Percentiles rank a stretch among this genome's conserved stretches.
Evolutionary conservation across 2,113 vertebrate genomes (phyloP).

Genomic region (Reinhardtius hippoglossoides): DNA sequence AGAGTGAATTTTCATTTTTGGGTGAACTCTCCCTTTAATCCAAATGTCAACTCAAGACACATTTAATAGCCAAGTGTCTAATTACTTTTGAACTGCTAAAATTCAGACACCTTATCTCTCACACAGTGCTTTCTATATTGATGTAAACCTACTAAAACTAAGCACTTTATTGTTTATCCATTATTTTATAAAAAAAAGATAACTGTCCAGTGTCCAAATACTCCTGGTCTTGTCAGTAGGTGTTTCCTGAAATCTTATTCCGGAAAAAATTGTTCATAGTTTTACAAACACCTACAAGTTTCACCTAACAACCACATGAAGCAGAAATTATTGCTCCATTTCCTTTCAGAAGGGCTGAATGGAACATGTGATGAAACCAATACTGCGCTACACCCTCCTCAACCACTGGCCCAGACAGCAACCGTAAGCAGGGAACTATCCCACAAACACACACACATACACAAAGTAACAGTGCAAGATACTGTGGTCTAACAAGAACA

Average conservation of each 20-base stretch:
- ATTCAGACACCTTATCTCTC: too few species aligned
- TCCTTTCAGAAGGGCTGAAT: constrained; percentile 47
- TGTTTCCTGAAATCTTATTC: background rate
- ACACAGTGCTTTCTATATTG: background rate
- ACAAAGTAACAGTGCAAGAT: constrained; percentile 14
- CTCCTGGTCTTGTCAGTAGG: background rate
- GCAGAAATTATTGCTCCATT: constrained; percentile 44
- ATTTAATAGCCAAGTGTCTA: too few species aligned
- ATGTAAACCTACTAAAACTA: too few species aligned
- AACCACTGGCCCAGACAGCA: constrained; percentile 51
- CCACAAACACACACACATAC: constrained; percentile 22
- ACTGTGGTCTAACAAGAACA: constrained; percentile 38
- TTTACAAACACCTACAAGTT: background rate
- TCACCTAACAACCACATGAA: constrained; percentile 32
- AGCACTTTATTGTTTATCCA: background rate
- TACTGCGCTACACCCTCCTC: constrained; percentile 61
- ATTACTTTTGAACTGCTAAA: too few species aligned
- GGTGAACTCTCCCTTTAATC: too few species aligned
- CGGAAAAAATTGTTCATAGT: too few species aligned
- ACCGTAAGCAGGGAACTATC: constrained; percentile 62
- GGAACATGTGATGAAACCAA: constrained; percentile 74
- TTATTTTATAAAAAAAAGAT: background rate
- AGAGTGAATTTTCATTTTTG: too few species aligned
- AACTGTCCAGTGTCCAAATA: background rate
- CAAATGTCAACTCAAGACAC: too few species aligned